Percentiles rank a stretch among this genome's conserved stretches.
These are phyloP conservation scores for Heliconius erato DNA, from an alignment of 2,888 invertebrate species.

Conservation along the genomic window DNA sequence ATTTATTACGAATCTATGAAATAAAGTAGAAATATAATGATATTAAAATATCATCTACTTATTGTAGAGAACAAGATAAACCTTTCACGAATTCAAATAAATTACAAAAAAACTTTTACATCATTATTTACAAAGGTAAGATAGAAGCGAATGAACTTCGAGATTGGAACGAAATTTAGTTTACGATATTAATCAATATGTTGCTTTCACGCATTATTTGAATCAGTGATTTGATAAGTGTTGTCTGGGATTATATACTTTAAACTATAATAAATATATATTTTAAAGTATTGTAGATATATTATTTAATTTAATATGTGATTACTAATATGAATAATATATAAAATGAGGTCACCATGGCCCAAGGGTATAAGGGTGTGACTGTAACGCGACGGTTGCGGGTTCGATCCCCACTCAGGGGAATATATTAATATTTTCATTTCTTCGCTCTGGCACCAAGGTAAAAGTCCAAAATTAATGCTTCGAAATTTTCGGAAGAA, in stretches of 20 bases:
- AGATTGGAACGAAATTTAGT: conserved; percentile 15
- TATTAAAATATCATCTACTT: neutral
- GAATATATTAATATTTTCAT: too few species aligned
- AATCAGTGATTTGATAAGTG: neutral
- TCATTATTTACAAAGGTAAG: conserved; percentile 25
- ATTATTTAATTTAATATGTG: too few species aligned
- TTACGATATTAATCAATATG: conserved; percentile 24
- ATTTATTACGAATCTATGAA: neutral
- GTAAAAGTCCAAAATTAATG: too few species aligned
- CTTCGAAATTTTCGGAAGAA: too few species aligned
- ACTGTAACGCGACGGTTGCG: too few species aligned
- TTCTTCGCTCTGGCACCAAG: too few species aligned
- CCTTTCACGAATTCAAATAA: conserved; percentile 4
- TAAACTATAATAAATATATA: neutral
- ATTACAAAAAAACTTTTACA: conserved; percentile 17
- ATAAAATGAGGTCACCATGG: too few species aligned
- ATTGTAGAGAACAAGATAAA: conserved; percentile 12
- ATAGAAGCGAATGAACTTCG: conserved; percentile 27
- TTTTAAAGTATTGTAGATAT: too few species aligned
- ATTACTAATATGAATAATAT: too few species aligned
- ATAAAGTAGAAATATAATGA: neutral
- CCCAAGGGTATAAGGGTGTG: too few species aligned
- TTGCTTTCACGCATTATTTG: conserved; percentile 9
- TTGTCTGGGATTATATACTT: neutral
- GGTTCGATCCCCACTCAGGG: too few species aligned